Percentiles rank a stretch among this genome's conserved stretches.
Evolutionary conservation across 2,797 vertebrate species (phyloP).

Genomic region (Eutrigla gurnardus): DNA sequence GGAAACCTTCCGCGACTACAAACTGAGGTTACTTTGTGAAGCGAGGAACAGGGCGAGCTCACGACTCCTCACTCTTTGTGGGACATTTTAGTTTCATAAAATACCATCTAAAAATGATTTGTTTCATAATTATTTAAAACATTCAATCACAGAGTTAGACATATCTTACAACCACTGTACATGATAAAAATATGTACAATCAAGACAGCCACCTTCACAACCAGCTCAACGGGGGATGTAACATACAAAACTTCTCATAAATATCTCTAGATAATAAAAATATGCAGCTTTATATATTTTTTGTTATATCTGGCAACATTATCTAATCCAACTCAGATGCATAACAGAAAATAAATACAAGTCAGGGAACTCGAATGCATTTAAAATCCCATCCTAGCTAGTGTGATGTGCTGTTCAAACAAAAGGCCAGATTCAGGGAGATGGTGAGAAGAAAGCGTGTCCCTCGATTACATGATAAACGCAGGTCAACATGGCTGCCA

Average conservation of each 20-base stretch:
- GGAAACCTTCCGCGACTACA: conserved; percentile 29
- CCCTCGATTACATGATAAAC: conserved; percentile 57
- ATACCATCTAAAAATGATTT: conserved; percentile 76
- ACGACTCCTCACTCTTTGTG: conserved; percentile 13
- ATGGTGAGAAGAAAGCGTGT: conserved; percentile 56
- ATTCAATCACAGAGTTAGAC: conserved; percentile 60
- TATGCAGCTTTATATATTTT: conserved; percentile 69
- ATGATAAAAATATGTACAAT: conserved; percentile 71
- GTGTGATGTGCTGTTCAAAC: conserved; percentile 21
- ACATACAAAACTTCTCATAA: conserved; percentile 73
- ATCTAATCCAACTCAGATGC: conserved; percentile 38
- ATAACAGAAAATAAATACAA: conserved; percentile 70
- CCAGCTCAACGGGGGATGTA: conserved; percentile 42
- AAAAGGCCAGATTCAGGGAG: conserved; percentile 41
- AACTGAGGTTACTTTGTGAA: conserved; percentile 43
- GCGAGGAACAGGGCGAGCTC: conserved; percentile 21
- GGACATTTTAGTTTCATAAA: conserved; percentile 50
- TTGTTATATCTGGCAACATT: conserved; percentile 43
- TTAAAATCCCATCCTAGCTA: conserved; percentile 47
- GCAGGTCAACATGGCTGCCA: conserved; percentile 78
- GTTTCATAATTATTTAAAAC: conserved; percentile 70
- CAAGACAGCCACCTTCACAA: conserved; percentile 45
- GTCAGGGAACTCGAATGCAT: conserved; percentile 42
- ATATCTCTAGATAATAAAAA: conserved; percentile 80
- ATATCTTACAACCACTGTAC: conserved; percentile 67